Evolutionary conservation across 1,140 invertebrate genomes (phyloP).

Genomic region (Oncopodura yosiiana): DNA sequence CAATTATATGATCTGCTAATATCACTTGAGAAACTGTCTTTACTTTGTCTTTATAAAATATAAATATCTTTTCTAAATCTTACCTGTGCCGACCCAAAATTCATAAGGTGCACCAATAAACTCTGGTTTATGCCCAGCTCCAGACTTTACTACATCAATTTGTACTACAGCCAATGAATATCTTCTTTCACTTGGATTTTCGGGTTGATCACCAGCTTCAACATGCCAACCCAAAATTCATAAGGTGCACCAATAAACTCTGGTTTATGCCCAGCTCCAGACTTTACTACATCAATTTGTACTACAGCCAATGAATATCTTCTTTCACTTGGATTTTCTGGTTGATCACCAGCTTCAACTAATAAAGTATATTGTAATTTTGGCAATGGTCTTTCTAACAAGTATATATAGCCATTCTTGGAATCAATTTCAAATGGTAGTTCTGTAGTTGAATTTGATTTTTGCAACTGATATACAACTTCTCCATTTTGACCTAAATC

Average conservation of each 20-base stretch:
- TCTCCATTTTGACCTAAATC: conserved; percentile 69
- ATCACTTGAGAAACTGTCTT: too few relatives aligned
- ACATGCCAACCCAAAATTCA: conserved; percentile 81
- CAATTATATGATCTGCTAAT: too few relatives aligned
- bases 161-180: conserved; percentile 68
- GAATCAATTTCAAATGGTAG: conserved; percentile 61
- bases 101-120: conserved; percentile 81
- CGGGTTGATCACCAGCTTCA: conserved; percentile 60
- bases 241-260: conserved; percentile 80
- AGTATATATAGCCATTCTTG: conserved; percentile 57
- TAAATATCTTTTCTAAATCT: neutral
- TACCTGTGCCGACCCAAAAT: conserved; percentile 62
- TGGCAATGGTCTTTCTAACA: conserved; percentile 54
- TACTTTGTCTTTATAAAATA: conserved; percentile 4
- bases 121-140: conserved; percentile 47
- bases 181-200: conserved; percentile 64
- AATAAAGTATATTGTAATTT: conserved; percentile 65
- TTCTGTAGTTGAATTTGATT: conserved; percentile 51
- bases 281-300: conserved; percentile 50
- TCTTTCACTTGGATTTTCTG: conserved; percentile 65
- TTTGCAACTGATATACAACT: conserved; percentile 64
- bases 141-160: conserved; percentile 40
- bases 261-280: conserved; percentile 42
- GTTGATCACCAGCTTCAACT: conserved; percentile 64
- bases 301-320: conserved; percentile 71